Percentiles rank a stretch among this genome's conserved stretches.
Evolutionary conservation across 2,888 invertebrate genomes (phyloP).

Genomic region (Bellardia pandia): DNA sequence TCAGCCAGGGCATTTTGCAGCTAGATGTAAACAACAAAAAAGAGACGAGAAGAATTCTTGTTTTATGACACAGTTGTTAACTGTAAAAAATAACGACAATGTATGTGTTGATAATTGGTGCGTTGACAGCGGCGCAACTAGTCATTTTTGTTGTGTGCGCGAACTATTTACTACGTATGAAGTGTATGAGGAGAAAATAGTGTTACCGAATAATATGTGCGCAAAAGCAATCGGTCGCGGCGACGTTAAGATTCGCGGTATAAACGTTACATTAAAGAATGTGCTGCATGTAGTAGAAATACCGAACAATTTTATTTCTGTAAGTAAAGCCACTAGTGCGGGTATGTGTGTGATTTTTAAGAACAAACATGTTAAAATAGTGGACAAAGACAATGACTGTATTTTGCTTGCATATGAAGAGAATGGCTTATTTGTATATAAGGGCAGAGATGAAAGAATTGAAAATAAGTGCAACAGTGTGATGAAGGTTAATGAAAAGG

Average conservation of each 20-base stretch:
- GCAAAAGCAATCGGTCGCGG: constrained; percentile 40
- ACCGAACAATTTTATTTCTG: constrained; percentile 43
- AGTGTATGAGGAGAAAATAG: constrained; percentile 9
- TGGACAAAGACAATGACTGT: constrained; percentile 29
- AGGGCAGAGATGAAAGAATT: neutral
- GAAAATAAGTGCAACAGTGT: constrained; percentile 30
- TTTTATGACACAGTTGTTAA: constrained; percentile 38
- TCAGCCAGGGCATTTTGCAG: constrained; percentile 45
- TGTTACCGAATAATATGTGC: constrained; percentile 36
- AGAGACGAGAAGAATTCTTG: constrained; percentile 29
- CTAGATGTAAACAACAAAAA: constrained; percentile 32
- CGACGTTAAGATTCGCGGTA: constrained; percentile 31
- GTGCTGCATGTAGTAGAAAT: constrained; percentile 25
- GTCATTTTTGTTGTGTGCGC: neutral
- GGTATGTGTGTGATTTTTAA: constrained; percentile 38
- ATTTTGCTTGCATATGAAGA: constrained; percentile 27
- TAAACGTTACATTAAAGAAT: constrained; percentile 42
- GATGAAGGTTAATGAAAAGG: neutral
- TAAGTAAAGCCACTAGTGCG: constrained; percentile 26
- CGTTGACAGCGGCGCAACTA: constrained; percentile 46
- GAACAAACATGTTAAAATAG: constrained; percentile 26
- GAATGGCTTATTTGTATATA: constrained; percentile 35
- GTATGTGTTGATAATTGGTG: constrained; percentile 26
- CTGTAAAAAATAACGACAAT: constrained; percentile 17
- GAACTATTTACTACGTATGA: constrained; percentile 4